Evolutionary conservation across 2,888 invertebrate genomes (phyloP).

Genomic region (Monopis laevigella): DNA sequence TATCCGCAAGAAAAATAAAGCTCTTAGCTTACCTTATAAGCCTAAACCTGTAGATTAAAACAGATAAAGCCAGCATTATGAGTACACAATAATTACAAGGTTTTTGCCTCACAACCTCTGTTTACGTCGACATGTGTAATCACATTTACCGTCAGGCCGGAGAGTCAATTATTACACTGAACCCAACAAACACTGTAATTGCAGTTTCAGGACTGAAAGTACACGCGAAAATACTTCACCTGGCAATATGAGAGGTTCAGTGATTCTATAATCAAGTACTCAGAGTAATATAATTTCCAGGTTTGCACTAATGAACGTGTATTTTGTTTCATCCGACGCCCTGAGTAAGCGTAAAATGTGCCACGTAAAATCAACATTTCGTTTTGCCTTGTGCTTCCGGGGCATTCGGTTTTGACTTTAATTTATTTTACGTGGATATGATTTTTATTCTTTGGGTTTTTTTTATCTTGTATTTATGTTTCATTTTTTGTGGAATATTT

Average conservation of each 20-base stretch:
- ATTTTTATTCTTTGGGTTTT: no score
- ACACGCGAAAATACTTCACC: constrained; percentile 5
- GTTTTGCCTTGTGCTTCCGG: constrained; percentile 35
- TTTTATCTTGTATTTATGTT: no score
- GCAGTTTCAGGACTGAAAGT: constrained; percentile 9
- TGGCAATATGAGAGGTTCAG: constrained; percentile 29
- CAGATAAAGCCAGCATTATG: no score
- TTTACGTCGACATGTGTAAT: no score
- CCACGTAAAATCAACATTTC: constrained; percentile 53
- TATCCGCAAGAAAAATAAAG: no score
- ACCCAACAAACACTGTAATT: constrained; percentile 8
- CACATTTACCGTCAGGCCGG: no score
- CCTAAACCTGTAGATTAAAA: no score
- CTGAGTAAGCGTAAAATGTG: constrained; percentile 38
- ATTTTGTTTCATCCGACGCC: constrained; percentile 61
- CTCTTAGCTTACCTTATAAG: no score
- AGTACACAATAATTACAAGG: no score
- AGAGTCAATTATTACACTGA: constrained; percentile 7
- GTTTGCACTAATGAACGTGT: constrained; percentile 58
- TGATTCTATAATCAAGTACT: constrained; percentile 53
- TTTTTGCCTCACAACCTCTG: no score
- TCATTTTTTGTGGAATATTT: no score
- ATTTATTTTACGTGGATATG: constrained; percentile 4
- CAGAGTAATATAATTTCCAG: constrained; percentile 49
- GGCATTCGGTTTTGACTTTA: constrained; percentile 10